Conservation (phyloP, 2,113 vertebrate genomes). For the Sminthopsis crassicaudata region DNA sequence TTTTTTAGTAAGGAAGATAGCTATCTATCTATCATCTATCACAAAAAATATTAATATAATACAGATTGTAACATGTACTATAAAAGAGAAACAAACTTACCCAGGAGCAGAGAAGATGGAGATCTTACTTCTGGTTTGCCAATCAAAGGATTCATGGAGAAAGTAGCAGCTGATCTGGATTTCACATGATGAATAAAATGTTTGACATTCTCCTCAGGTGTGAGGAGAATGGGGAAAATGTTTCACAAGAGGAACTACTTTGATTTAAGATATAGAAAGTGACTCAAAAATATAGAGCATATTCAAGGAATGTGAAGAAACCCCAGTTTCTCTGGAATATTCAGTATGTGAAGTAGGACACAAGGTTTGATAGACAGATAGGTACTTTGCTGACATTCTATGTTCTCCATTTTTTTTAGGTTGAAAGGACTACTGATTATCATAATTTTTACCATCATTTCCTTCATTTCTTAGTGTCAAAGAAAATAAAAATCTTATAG, state of each 20-base stretch:
- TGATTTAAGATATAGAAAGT: neutral
- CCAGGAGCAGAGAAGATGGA: neutral
- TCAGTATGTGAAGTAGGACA: neutral
- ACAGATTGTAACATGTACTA: neutral
- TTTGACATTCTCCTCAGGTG: neutral
- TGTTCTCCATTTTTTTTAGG: neutral
- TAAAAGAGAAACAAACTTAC: neutral
- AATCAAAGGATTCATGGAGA: neutral
- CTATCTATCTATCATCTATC: neutral
- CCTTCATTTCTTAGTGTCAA: neutral
- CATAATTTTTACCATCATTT: neutral
- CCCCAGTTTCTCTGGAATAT: neutral
- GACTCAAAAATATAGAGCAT: neutral
- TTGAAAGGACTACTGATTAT: neutral
- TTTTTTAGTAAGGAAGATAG: neutral
- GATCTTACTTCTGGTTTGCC: neutral
- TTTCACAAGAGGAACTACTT: neutral
- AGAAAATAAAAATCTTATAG: neutral
- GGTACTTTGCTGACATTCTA: neutral
- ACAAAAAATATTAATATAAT: neutral
- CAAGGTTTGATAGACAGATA: neutral
- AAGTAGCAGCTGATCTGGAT: neutral
- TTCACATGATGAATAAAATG: neutral
- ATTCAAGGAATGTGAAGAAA: neutral
- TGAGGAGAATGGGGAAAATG: neutral